These are phyloP conservation scores for Porites evermanni DNA, from an alignment of 92 coral and sea anemone species.

Conservation along the genomic window DNA sequence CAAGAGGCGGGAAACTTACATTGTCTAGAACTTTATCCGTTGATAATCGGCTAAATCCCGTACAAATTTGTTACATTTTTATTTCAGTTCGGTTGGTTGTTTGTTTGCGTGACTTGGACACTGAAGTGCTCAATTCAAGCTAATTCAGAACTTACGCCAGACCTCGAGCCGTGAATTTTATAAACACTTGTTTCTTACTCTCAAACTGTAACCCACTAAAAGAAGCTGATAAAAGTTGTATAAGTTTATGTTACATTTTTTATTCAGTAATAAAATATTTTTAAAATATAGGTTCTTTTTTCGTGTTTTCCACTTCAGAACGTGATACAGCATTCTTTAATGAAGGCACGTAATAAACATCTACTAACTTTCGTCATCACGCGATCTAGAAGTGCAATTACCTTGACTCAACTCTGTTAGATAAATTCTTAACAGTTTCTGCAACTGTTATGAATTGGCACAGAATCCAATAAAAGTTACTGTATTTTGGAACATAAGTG, in stretches of 20 bases:
- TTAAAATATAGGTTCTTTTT: too few species aligned
- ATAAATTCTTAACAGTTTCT: neutral
- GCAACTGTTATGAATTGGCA: neutral
- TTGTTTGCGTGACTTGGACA: constrained; percentile 29
- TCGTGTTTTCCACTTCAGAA: too few species aligned
- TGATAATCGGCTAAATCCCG: constrained; percentile 9
- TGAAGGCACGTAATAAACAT: constrained; percentile 29
- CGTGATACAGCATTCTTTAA: too few species aligned
- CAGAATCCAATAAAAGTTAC: too few species aligned
- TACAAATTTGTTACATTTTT: neutral
- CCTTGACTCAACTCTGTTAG: neutral
- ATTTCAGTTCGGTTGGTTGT: neutral
- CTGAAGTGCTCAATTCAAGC: too few species aligned
- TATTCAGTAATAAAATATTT: too few species aligned
- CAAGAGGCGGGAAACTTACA: neutral
- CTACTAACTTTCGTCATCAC: constrained; percentile 23
- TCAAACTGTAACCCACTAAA: neutral
- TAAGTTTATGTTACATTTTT: too few species aligned
- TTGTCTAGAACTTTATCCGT: neutral
- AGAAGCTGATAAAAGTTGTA: too few species aligned
- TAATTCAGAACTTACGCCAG: too few species aligned
- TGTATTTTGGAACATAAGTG: neutral
- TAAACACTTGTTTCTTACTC: neutral
- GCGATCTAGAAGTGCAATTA: neutral
- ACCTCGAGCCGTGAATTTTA: neutral